phyloP scores from a whole-genome alignment of 2,797 vertebrate genomes.

The Sebastes taczanowskii region DNA sequence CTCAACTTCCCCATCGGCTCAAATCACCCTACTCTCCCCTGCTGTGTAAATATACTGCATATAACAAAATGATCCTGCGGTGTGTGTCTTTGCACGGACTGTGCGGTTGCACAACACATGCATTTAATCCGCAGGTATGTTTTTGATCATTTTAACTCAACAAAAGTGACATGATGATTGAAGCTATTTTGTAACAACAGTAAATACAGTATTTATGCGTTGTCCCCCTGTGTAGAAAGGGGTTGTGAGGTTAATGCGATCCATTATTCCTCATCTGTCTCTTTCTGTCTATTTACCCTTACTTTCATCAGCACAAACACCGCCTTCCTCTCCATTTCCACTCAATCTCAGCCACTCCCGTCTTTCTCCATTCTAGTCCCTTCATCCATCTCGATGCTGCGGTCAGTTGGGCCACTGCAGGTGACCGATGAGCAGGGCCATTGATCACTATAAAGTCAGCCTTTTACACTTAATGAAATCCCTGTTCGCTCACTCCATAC shows the following conservation, averaged over 20 bases:
- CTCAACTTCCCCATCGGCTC: too few relatives aligned
- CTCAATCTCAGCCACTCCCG: slow-evolving; percentile 29
- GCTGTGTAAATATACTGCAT: background rate
- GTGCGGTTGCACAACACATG: background rate
- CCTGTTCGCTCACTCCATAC: slow-evolving; percentile 9
- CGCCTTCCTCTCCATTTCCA: slow-evolving; percentile 34
- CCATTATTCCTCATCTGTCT: slow-evolving; percentile 30
- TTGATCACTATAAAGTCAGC: slow-evolving; percentile 52
- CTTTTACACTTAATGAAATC: slow-evolving; percentile 66
- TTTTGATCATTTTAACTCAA: background rate
- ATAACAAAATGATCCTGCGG: background rate
- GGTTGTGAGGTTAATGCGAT: slow-evolving; percentile 21
- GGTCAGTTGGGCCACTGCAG: slow-evolving; percentile 45
- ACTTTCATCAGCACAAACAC: slow-evolving; percentile 38
- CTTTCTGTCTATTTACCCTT: slow-evolving; percentile 13
- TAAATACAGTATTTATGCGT: background rate
- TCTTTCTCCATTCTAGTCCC: background rate
- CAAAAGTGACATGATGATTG: background rate
- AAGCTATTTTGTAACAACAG: background rate
- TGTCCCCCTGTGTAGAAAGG: background rate
- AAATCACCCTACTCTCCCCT: too few relatives aligned
- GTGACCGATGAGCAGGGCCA: slow-evolving; percentile 56
- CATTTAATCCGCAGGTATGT: background rate
- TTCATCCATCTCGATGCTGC: slow-evolving; percentile 50
- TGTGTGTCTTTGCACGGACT: background rate